A percentile compares a stretch with the other conserved stretches of the same genome.
Conservation (phyloP, 1,140 invertebrate species). For the Drosophila santomea region DNA sequence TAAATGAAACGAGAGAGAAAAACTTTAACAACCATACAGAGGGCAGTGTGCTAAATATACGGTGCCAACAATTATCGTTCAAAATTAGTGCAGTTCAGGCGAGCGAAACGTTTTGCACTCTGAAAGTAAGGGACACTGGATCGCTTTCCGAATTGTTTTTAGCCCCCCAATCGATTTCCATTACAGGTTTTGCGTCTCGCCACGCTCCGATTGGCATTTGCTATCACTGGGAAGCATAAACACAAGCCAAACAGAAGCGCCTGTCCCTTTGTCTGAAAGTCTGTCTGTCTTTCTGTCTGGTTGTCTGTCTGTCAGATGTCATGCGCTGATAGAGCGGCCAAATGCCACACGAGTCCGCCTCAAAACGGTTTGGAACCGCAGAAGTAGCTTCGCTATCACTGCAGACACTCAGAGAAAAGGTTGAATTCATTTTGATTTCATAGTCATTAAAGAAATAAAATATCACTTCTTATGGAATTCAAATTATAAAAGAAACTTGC, state of each 20-base stretch:
- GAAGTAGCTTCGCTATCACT: slow-evolving; percentile 35
- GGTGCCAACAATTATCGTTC: slow-evolving; percentile 43
- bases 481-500: too few species aligned
- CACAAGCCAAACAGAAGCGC: slow-evolving; percentile 33
- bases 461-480: too few species aligned
- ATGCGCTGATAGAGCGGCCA: slow-evolving; percentile 73
- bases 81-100: slow-evolving; percentile 31
- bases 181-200: slow-evolving; percentile 31
- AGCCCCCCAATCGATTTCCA: slow-evolving; percentile 30
- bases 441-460: background rate
- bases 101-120: slow-evolving; percentile 40
- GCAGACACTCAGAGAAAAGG: slow-evolving; percentile 15
- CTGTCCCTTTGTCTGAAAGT: slow-evolving; percentile 17
- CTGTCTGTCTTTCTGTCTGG: slow-evolving; percentile 1
- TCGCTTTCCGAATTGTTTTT: slow-evolving; percentile 2
- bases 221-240: slow-evolving; percentile 70
- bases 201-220: slow-evolving; percentile 63
- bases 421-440: background rate
- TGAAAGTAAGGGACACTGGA: slow-evolving; percentile 13
- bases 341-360: slow-evolving; percentile 69
- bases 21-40: slow-evolving; percentile 41
- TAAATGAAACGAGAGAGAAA: slow-evolving; percentile 41
- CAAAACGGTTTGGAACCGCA: slow-evolving; percentile 60
- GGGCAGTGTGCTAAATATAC: background rate
- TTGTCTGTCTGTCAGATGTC: slow-evolving; percentile 70